Evolutionary conservation across 2,113 vertebrate genomes (phyloP), one percentile per base, ranked within the genome.

Genomic region (Bombycilla garrulus): DNA sequence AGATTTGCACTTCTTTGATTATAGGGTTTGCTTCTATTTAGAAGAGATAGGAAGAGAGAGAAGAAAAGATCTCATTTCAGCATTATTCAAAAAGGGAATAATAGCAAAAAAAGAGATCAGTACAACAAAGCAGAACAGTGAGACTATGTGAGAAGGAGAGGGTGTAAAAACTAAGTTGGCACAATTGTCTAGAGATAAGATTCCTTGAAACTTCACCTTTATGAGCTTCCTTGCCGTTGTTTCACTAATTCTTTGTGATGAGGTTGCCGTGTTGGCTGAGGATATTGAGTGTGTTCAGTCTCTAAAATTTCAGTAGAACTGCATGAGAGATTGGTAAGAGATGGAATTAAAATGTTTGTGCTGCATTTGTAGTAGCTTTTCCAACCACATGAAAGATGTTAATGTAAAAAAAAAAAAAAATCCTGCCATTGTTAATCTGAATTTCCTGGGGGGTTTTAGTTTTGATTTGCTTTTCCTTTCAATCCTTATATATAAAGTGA

Each of bases 61-160:
- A 82, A 86, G 28, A 93, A 93, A 93, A 92, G 9, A 74, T 53
- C 69, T 90, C 4, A 25, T 93, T 88, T 90, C 74, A 62, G 45
- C 73, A 61, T 83, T 88, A 90, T 85, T 92, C 66, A 82, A 18
- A 89, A 82, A 76, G 15, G 28, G 73, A 89, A 91, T 45, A 95
- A 84, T 24, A 61, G 77, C 89, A n/a, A 35, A 90, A 89, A 92
- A 88, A 82, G 54, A 53, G 48, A 67, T 64, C 0, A 0, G 26
- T 26, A 64, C 51, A 85, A 84, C 57, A 92, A 91, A 87, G 61
- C 24, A 87, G 45, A 91, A 76, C 18, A 72, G 20, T 78, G 35
- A 91, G 12, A 79, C 33, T 36, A n/a, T 51, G 25, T 64, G 53
- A 82, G 62, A 85, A 80, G 36, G 24, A 67, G 65, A 88, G 29